These are phyloP conservation scores for Drosophila lacteicornis DNA, from an alignment of 1,140 invertebrate species.

Conservation along the genomic window DNA sequence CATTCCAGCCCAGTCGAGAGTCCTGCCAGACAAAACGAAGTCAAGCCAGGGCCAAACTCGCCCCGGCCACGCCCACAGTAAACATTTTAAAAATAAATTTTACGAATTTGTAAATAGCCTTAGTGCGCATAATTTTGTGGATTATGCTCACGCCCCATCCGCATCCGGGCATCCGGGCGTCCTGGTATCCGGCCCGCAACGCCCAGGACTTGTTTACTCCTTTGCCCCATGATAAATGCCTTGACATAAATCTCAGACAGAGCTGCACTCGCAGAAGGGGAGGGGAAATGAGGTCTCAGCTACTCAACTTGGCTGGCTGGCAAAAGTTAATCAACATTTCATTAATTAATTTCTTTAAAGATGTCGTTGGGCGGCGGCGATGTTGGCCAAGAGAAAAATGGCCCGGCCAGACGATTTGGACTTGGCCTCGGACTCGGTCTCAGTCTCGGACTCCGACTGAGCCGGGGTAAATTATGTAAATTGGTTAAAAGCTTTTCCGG, in stretches of 20 bases:
- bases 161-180: background rate
- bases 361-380: conserved; percentile 59
- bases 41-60: conserved; percentile 7
- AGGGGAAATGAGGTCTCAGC: background rate
- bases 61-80: conserved; percentile 22
- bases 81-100: conserved; percentile 70
- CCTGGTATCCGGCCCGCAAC: conserved; percentile 33
- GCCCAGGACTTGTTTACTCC: conserved; percentile 77
- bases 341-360: conserved; percentile 84
- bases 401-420: conserved; percentile 52
- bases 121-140: conserved; percentile 80
- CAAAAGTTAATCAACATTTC: conserved; percentile 84
- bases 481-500: conserved; percentile 83
- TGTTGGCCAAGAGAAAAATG: conserved; percentile 65
- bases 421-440: conserved; percentile 17
- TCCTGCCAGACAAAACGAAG: conserved; percentile 26
- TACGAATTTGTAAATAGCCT: conserved; percentile 80
- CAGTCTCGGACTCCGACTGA: conserved; percentile 19
- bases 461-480: conserved; percentile 78
- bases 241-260: conserved; percentile 79
- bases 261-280: conserved; percentile 5
- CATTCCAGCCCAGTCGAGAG: conserved; percentile 11
- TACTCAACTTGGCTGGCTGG: conserved; percentile 57
- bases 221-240: conserved; percentile 77
- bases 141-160: conserved; percentile 71